Evolutionary conservation across 2,113 vertebrate genomes (phyloP), one percentile per base, ranked within the genome.

Genomic region (Chaetodon auriga): DNA sequence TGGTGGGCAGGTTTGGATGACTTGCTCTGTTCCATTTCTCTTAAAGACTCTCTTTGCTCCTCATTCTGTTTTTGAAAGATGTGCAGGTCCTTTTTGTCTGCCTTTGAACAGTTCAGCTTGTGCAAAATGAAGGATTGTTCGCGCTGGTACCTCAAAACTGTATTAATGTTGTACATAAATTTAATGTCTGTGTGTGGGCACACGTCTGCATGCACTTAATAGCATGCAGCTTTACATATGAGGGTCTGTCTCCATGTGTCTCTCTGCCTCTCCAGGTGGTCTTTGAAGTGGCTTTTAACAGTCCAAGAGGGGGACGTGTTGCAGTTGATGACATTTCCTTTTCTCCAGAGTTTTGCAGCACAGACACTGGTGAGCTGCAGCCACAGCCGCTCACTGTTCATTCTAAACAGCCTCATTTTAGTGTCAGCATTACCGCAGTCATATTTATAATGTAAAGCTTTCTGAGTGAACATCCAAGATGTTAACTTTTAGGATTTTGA

Each of bases 281-380:
- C 92, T 99, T 98, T 94, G 98, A 99, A 96, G 98, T 97, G 79
- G 96, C 96, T 54, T 99, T 99, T 92, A 99, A 96, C 83, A 97
- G 97, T 25, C 95, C 96, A 14, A 96, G 95, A 82, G 97, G 97
- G 38, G 98, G 97, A 15, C 96, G 96, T 0, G 94, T 99, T 80
- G 96, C 95, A 38, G 80, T 99, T 54, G 98, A 99, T 93, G 97
- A 99, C 87, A 96, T 99, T 94, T 95, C 96, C 82, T 98, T 99
- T 83, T 97, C 97, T 83, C 94, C 97, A 0, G 95, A 97, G 88
- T 96, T 95, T 84, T 99, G 98, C 92, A 95, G 93, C 82, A 95
- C 94, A 90, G 95, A 96, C 82, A 96, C 96, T 92, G 96, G 98
- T 98, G 87, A 88, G 85, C 45, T 45, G 30, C 66, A 18, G 5